Evolutionary conservation across 2,888 invertebrate species (phyloP).

Genomic region (Pterostichus madidus): DNA sequence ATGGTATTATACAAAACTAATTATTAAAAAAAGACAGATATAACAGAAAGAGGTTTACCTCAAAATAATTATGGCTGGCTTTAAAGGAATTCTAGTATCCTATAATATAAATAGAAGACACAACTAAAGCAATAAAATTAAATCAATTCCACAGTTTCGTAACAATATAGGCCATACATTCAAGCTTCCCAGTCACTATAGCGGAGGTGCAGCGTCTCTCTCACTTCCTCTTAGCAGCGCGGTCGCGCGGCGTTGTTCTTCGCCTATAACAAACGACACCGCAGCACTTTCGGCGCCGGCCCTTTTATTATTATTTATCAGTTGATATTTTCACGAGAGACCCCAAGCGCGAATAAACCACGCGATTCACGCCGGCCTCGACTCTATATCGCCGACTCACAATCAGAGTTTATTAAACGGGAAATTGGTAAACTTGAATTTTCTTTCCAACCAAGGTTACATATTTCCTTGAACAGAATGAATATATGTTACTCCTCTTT

Average conservation of each 20-base stretch:
- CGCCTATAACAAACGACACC: slow-evolving; percentile 51
- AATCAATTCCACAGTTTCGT: slow-evolving; percentile 19
- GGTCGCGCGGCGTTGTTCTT: slow-evolving; percentile 1
- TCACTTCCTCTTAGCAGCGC: neutral
- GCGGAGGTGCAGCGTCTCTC: neutral
- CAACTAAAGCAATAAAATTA: slow-evolving; percentile 19
- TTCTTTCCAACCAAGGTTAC: neutral
- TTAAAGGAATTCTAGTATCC: neutral
- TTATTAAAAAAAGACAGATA: too few relatives aligned
- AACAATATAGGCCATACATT: slow-evolving; percentile 3
- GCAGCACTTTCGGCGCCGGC: slow-evolving; percentile 39
- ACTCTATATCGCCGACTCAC: slow-evolving; percentile 28
- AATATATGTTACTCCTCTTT: neutral
- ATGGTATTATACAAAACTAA: too few relatives aligned
- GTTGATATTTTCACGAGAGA: slow-evolving; percentile 58
- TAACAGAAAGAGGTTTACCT: neutral
- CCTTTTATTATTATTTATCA: slow-evolving; percentile 65
- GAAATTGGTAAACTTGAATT: slow-evolving; percentile 49
- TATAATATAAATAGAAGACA: slow-evolving; percentile 45
- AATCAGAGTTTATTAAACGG: slow-evolving; percentile 48
- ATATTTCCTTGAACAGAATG: neutral
- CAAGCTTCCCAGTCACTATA: neutral
- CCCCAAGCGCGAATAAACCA: slow-evolving; percentile 42
- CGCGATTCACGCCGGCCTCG: slow-evolving; percentile 28
- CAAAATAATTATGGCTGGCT: neutral